Percentiles rank a stretch among this genome's conserved stretches.
These are phyloP conservation scores for Lypha dubia DNA, from an alignment of 2,888 invertebrate species.

Conservation along the genomic window DNA sequence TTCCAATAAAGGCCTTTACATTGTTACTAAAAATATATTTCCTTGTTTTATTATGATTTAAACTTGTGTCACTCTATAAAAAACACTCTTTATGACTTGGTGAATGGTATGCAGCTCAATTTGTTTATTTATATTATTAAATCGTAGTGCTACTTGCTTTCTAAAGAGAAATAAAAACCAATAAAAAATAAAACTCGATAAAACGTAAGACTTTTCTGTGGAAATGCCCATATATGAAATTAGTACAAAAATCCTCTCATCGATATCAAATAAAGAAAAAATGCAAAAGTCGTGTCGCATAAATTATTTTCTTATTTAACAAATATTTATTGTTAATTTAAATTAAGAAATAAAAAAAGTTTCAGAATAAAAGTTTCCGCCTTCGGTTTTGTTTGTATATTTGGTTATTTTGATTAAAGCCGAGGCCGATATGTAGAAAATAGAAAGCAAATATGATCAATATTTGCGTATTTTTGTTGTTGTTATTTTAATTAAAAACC, in stretches of 20 bases:
- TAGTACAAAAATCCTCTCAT: background rate
- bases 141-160: too few relatives aligned
- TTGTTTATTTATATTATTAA: too few relatives aligned
- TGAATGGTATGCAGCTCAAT: too few relatives aligned
- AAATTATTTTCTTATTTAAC: constrained; percentile 17
- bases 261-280: background rate
- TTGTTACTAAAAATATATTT: too few relatives aligned
- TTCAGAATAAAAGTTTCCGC: constrained; percentile 1
- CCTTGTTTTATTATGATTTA: too few relatives aligned
- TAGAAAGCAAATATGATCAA: background rate
- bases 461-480: background rate
- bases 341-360: background rate
- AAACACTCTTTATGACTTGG: too few relatives aligned
- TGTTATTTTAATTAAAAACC: constrained; percentile 9
- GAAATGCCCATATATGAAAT: background rate
- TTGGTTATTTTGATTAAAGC: background rate
- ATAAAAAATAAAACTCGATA: too few relatives aligned
- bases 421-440: background rate
- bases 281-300: constrained; percentile 10
- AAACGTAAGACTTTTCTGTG: background rate
- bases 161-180: too few relatives aligned
- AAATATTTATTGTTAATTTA: constrained; percentile 24
- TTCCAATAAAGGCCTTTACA: too few relatives aligned
- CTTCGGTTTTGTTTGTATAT: constrained; percentile 4
- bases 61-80: too few relatives aligned